phyloP scores from a whole-genome alignment of 2,888 invertebrate species.

The Drosophila tanythrix region DNA sequence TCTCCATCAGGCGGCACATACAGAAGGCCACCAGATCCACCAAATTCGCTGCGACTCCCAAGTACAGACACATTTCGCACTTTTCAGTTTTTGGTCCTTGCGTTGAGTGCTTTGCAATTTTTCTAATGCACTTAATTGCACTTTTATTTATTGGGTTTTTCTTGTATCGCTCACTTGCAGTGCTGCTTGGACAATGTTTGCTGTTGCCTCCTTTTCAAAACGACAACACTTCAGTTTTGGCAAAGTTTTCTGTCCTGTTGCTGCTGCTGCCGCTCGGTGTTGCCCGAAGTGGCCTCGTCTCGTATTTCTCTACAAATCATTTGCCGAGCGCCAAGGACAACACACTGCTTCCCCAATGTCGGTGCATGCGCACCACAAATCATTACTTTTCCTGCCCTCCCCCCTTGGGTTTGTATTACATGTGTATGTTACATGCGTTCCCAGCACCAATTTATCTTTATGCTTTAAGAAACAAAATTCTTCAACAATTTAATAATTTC shows the following conservation, averaged over 20 bases:
- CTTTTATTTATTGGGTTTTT: background rate
- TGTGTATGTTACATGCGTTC: slow-evolving; percentile 2
- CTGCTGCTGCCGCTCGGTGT: slow-evolving; percentile 31
- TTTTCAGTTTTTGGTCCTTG: background rate
- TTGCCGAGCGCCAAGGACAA: slow-evolving; percentile 17
- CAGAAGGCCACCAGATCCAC: slow-evolving; percentile 80
- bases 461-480: background rate
- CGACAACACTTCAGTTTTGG: slow-evolving; percentile 47
- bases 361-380: slow-evolving; percentile 40
- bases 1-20: slow-evolving; percentile 79
- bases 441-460: background rate
- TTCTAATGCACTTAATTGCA: background rate
- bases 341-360: background rate
- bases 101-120: background rate
- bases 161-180: background rate
- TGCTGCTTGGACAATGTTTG: slow-evolving; percentile 39
- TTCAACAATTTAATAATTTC: background rate
- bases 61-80: slow-evolving; percentile 77
- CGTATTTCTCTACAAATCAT: slow-evolving; percentile 51
- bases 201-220: slow-evolving; percentile 31
- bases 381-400: background rate
- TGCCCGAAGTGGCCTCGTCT: slow-evolving; percentile 48
- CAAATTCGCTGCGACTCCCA: slow-evolving; percentile 77
- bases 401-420: background rate
- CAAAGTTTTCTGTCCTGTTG: slow-evolving; percentile 62